Base-by-base conservation (phyloP, 2,113 vertebrate species). In the Chloroceryle aenea region DNA sequence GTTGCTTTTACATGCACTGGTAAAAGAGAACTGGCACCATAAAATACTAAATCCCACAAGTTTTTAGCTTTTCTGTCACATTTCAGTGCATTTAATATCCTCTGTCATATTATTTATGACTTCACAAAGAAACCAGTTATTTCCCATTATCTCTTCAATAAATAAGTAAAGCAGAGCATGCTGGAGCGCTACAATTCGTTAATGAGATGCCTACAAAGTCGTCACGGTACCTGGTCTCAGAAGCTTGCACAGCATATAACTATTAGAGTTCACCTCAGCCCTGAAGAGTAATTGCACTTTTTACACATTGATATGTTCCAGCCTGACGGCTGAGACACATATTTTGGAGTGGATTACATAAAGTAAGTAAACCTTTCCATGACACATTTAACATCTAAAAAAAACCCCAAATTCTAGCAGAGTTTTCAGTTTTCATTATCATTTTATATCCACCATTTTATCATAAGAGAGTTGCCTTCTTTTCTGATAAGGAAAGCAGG, bases 81-180 rank as follows among this genome's bases (percentile, higher is more conserved):
- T 98, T 91, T 98, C 98, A 97, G 96, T 98, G 98, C 95, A 95
- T 97, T 98, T 98, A 98, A 98, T 98, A 98, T 97, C 97, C 82
- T 97, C 96, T 98, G 96, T 97, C 97, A 92, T 95, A 98, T 98
- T 98, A 98, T 98, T 98, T 98, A 98, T 43, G 92, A 97, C 96
- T 98, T 97, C 96, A 98, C 97, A 98, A 98, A 98, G 96, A 98
- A 98, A 97, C 95, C 87, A 95, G 97, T 98, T 98, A 98, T 98
- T 98, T 98, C 97, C 97, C 97, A 98, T 98, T 98, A 98, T 98
- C 97, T 98, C 92, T 97, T 98, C 98, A 98, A 98, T 98, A 98
- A 98, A 98, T 98, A 98, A 97, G 95, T 96, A 97, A 97, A 97
- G 97, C 95, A 98, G 97, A 95, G 97, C 92, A 97, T 92, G 95